Percentiles rank a stretch among this genome's conserved stretches.
phyloP scores from a whole-genome alignment of 2,797 vertebrate species.

The Enoplosus armatus region DNA sequence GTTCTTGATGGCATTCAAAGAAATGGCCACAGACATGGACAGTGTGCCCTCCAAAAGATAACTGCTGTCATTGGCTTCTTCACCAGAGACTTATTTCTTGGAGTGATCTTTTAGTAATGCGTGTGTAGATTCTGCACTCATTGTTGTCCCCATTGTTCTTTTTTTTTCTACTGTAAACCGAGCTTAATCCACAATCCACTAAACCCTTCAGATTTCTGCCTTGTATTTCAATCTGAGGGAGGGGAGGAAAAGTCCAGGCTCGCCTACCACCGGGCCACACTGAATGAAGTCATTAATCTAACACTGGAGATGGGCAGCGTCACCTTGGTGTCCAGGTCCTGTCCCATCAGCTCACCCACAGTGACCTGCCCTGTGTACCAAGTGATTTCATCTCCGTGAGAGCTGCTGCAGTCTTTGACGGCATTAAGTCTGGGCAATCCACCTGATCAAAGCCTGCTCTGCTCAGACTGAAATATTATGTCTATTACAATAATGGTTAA shows the following conservation, averaged over 20 bases:
- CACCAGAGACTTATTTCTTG: slow-evolving; percentile 27
- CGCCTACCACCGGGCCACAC: slow-evolving; percentile 23
- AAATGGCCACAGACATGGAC: slow-evolving; percentile 50
- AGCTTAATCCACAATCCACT: slow-evolving; percentile 80
- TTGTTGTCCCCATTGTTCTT: slow-evolving; percentile 67
- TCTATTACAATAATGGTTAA: slow-evolving; percentile 51
- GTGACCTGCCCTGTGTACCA: slow-evolving; percentile 38
- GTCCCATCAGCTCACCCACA: slow-evolving; percentile 48
- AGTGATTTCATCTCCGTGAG: slow-evolving; percentile 57
- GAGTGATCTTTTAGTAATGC: slow-evolving; percentile 38
- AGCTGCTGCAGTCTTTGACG: slow-evolving; percentile 53
- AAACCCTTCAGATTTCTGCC: slow-evolving; percentile 79
- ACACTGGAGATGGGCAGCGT: slow-evolving; percentile 37
- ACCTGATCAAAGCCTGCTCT: slow-evolving; percentile 49
- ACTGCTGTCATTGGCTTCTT: slow-evolving; percentile 24
- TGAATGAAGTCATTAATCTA: slow-evolving; percentile 36
- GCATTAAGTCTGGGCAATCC: slow-evolving; percentile 51
- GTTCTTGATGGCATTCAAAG: slow-evolving; percentile 55
- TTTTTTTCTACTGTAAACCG: slow-evolving; percentile 58
- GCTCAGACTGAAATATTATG: slow-evolving; percentile 26
- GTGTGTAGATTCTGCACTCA: slow-evolving; percentile 27
- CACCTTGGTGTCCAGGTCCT: slow-evolving; percentile 54
- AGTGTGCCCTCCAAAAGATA: slow-evolving; percentile 34
- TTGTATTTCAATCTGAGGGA: slow-evolving; percentile 75
- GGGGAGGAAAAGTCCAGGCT: slow-evolving; percentile 30